Evolutionary conservation across 1,140 invertebrate genomes (phyloP), one percentile per base, ranked within the genome.

Genomic region (Bombus impatiens): DNA sequence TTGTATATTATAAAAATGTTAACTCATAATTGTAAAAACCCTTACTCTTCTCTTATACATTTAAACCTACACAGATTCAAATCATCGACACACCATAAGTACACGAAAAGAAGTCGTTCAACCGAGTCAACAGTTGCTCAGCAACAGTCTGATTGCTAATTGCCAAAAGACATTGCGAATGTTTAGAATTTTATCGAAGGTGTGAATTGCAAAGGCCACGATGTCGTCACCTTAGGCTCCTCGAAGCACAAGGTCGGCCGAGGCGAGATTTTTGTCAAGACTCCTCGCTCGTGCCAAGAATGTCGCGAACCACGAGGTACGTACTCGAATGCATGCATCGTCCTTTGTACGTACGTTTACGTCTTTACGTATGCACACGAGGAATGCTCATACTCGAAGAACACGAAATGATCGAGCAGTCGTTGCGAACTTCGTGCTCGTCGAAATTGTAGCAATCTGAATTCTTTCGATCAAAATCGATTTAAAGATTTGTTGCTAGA

Each of bases 171-270:
- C 76, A 42, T 53, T 35, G 44, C 82, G 83, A 82, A 84, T 87
- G 65, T 67, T 53, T 70, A 65, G 85, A 62, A 89, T 89, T 89
- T 89, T 89, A 89, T 89, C 81, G 72, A 78, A 62, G 87, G n/a
- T 71, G 84, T 84, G 86, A 89, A 89, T 89, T 75, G 37, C 88
- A n/a, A 79, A 65, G 42, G 53, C 47, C 37, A 47, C 75, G 57
- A 40, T 75, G 75, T 86, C 87, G 74, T 82, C 88, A 89, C 87
- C 79, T 53, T 86, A 76, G 40, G 84, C 4, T 79, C 72, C 76
- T 42, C 40, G 71, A 68, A 78, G 68, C 57, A 44, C 85, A 89
- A 90, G 89, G 89, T 89, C 89, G 86, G 44, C 28, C 35, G 53
- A 81, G 65, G 40, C 76, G 68, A 71, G 78, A 90, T 90, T 90